phyloP scores from a whole-genome alignment of 1,140 invertebrate genomes.

The Sycophaga agraensis region DNA sequence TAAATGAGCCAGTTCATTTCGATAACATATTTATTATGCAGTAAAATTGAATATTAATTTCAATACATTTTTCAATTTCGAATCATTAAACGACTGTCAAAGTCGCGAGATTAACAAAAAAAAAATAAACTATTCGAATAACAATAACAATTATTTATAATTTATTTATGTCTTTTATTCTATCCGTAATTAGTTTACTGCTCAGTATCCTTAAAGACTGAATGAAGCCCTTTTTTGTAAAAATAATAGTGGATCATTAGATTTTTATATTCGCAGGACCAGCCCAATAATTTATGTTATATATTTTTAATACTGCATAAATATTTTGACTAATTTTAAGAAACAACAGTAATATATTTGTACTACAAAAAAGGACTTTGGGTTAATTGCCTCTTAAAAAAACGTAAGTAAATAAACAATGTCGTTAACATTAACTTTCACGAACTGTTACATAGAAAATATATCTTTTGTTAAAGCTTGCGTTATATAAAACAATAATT shows the following conservation, averaged over 20 bases:
- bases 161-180: background rate
- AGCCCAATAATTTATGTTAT: constrained; percentile 22
- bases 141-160: constrained; percentile 16
- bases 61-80: constrained; percentile 18
- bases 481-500: background rate
- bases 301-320: constrained; percentile 25
- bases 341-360: constrained; percentile 28
- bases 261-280: constrained; percentile 20
- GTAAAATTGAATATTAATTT: constrained; percentile 17
- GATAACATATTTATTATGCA: constrained; percentile 26
- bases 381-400: constrained; percentile 15
- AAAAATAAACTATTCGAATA: constrained; percentile 16
- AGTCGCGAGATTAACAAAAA: constrained; percentile 13
- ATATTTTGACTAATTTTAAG: constrained; percentile 11
- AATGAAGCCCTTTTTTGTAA: constrained; percentile 6
- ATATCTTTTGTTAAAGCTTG: constrained; percentile 15
- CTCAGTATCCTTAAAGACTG: constrained; percentile 28
- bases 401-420: background rate
- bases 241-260: constrained; percentile 16
- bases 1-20: constrained; percentile 21
- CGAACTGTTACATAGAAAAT: background rate
- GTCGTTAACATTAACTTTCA: constrained; percentile 22
- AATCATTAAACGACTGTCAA: constrained; percentile 19
- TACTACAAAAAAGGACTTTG: constrained; percentile 22
- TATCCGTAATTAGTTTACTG: constrained; percentile 19